phyloP scores from a whole-genome alignment of 2,888 invertebrate species.

The Hydrotaea diabolus region DNA sequence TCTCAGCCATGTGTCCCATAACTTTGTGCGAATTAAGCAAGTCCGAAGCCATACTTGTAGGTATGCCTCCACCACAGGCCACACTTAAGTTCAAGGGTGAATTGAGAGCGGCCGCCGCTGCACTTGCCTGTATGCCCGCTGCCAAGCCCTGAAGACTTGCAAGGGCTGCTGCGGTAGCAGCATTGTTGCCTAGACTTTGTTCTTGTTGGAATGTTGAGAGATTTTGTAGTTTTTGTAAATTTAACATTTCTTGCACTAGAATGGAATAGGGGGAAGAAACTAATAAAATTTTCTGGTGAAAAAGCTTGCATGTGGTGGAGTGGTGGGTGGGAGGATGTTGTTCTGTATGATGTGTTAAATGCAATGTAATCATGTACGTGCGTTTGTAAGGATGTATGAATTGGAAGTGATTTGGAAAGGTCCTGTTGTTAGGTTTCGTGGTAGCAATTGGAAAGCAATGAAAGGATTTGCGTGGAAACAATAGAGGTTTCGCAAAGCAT shows the following conservation, averaged over 20 bases:
- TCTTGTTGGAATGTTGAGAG: constrained; percentile 87
- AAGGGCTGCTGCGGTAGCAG: constrained; percentile 83
- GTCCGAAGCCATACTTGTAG: constrained; percentile 51
- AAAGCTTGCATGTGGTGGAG: constrained; percentile 7
- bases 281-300: constrained; percentile 61
- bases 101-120: constrained; percentile 85
- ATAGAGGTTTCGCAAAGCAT: neutral
- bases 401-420: neutral
- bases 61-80: constrained; percentile 79
- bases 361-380: neutral
- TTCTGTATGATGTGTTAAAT: neutral
- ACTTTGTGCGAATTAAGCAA: constrained; percentile 68
- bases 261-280: constrained; percentile 56
- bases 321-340: neutral
- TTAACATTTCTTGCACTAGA: constrained; percentile 81
- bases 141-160: constrained; percentile 85
- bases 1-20: constrained; percentile 69
- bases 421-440: constrained; percentile 18
- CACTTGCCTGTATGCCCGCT: constrained; percentile 76
- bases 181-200: constrained; percentile 82
- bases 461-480: constrained; percentile 11
- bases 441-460: constrained; percentile 2
- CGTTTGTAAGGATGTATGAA: constrained; percentile 13
- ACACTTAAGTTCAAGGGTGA: constrained; percentile 92
- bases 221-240: constrained; percentile 87